Conservation (phyloP, 2,888 invertebrate species). For the Sinelater perroti region DNA sequence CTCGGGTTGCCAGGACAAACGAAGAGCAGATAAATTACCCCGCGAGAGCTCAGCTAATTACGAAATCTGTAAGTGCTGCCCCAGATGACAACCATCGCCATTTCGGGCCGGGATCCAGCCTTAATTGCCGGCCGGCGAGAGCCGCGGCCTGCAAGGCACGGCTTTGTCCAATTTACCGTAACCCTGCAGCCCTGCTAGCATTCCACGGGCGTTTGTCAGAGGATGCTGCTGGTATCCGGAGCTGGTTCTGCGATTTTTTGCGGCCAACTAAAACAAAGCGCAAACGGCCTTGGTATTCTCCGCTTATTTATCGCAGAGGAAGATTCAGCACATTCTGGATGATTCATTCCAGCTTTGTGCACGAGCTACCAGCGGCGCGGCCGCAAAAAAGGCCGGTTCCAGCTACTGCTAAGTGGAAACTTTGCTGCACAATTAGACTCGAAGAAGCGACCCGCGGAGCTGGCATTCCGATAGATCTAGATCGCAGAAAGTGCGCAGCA, state of each 20-base stretch:
- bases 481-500: too few species aligned
- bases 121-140: neutral
- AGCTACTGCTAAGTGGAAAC: too few species aligned
- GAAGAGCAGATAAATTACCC: slow-evolving; percentile 11
- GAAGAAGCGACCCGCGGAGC: too few species aligned
- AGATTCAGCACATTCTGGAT: slow-evolving; percentile 29
- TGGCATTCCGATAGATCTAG: too few species aligned
- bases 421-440: too few species aligned
- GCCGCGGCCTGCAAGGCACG: too few species aligned
- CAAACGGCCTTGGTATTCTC: slow-evolving; percentile 33
- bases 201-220: slow-evolving; percentile 33
- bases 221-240: slow-evolving; percentile 33
- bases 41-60: slow-evolving; percentile 19
- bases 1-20: neutral
- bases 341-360: slow-evolving; percentile 24
- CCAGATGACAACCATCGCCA: slow-evolving; percentile 18
- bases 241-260: slow-evolving; percentile 32
- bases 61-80: slow-evolving; percentile 19
- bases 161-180: slow-evolving; percentile 33
- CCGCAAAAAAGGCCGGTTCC: too few species aligned
- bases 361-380: too few species aligned
- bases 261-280: slow-evolving; percentile 33
- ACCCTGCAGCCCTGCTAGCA: slow-evolving; percentile 15
- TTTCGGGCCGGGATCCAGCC: slow-evolving; percentile 20
- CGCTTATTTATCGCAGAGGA: slow-evolving; percentile 25